Evolutionary conservation across 2,888 invertebrate species (phyloP).

Genomic region (Chalcosyrphus nemorum): DNA sequence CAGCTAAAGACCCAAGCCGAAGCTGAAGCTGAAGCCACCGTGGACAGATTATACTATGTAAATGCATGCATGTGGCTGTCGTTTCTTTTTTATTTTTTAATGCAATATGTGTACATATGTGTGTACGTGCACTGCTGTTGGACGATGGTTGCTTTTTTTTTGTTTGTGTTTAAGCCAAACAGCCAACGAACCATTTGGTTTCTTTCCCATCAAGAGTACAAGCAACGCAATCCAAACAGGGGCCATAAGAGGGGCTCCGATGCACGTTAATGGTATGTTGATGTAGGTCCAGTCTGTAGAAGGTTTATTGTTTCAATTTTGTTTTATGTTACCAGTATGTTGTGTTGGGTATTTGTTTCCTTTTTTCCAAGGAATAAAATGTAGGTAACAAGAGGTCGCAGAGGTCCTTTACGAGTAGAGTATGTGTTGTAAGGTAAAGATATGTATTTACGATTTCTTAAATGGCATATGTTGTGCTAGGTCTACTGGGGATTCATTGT

Average conservation of each 20-base stretch:
- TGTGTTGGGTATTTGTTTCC: constrained; percentile 36
- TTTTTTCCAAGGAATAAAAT: constrained; percentile 32
- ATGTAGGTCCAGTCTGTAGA: constrained; percentile 76
- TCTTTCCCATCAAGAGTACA: constrained; percentile 27
- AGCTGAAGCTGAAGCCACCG: constrained; percentile 47
- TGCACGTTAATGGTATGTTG: constrained; percentile 70
- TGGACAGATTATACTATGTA: constrained; percentile 32
- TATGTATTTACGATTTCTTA: constrained; percentile 41
- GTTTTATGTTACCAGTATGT: constrained; percentile 39
- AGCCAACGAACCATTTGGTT: constrained; percentile 25
- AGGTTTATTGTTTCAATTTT: constrained; percentile 59
- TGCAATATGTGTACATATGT: no score
- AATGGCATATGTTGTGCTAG: constrained; percentile 59
- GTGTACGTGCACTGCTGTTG: constrained; percentile 7
- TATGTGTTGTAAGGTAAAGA: constrained; percentile 9
- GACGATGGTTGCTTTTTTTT: constrained; percentile 3
- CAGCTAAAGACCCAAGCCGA: constrained; percentile 49
- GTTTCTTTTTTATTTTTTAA: constrained; percentile 6
- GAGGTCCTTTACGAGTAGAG: constrained; percentile 9
- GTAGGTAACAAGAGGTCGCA: constrained; percentile 58
- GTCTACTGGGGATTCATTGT: constrained; percentile 23
- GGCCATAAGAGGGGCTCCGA: constrained; percentile 16
- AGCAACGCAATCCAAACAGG: constrained; percentile 17
- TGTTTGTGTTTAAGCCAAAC: constrained; percentile 26
- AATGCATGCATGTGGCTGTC: constrained; percentile 43